Base-by-base conservation (phyloP, 2,113 vertebrate genomes). In the Lepidothrix coronata region DNA sequence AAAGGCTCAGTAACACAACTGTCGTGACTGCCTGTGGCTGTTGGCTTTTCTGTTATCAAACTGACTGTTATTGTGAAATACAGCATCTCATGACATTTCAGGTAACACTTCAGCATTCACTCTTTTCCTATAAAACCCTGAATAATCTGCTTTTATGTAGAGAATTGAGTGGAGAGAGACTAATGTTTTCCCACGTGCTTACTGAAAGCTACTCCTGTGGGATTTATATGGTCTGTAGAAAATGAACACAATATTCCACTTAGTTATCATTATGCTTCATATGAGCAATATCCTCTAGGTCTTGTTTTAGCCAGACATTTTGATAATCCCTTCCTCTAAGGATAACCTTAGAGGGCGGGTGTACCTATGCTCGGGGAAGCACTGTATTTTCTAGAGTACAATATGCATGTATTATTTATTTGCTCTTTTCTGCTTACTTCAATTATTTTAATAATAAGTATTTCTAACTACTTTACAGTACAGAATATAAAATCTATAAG, bases 21-120 rank as follows among this genome's bases (percentile, higher is more conserved):
- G 21, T 51, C 20, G 48, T 0, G 4, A 75, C 51, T 16, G 41
- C 62, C 79, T 63, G 46, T 61, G 81, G 43, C 71, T 95, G 85
- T 76, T 96, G 88, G 54, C 41, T 93, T 96, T 97, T 95, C 87
- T 83, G 83, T 92, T 96, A 84, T 59, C 66, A 95, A 84, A 89
- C 46, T 44, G 57, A 41, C 81, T 83, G 52, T 52, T 72, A n/a
- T 10, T 95, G 94, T 92, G 81, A 94, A 97, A 95, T 81, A 67
- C 43, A 67, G 58, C 21, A 14, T 57, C 62, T 89, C 18, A 4
- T 51, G 30, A 57, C 65, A 74, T 88, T 91, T 92, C 58, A 87
- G 68, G 20, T 67, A 90, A 55, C 2, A 48, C 27, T 87, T 92
- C 82, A 75, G n/a, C 31, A 25, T 54, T 88, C 27, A 33, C 14